Evolutionary conservation across 2,797 vertebrate genomes (phyloP).

Genomic region (Alca torda): DNA sequence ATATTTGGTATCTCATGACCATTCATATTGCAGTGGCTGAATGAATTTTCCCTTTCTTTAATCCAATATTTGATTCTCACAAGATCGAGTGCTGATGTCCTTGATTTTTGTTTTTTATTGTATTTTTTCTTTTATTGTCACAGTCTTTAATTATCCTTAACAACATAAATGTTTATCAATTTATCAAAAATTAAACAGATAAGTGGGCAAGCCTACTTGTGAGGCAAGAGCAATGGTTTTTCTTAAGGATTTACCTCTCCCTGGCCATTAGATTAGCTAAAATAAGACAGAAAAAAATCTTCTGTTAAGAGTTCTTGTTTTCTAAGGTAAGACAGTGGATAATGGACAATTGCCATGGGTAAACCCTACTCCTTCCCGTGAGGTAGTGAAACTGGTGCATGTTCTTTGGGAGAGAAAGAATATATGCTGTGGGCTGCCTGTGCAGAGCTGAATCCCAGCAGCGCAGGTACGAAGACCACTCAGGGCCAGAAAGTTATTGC

Average conservation of each 20-base stretch:
- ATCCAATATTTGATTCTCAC: background rate
- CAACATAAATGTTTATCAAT: background rate
- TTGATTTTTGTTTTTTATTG: background rate
- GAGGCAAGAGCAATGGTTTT: background rate
- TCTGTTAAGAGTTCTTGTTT: background rate
- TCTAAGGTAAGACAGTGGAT: background rate
- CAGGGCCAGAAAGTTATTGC: background rate
- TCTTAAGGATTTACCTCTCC: background rate
- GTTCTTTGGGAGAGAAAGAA: background rate
- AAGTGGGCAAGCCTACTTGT: background rate
- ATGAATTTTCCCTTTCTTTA: slow-evolving; percentile 7
- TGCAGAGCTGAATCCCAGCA: background rate
- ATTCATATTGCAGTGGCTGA: background rate
- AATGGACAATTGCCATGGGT: background rate
- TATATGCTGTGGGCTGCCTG: background rate
- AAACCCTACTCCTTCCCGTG: background rate
- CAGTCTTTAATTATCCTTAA: background rate
- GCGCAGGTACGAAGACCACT: background rate
- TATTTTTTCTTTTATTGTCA: background rate
- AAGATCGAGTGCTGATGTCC: background rate
- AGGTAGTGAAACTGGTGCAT: too few species aligned
- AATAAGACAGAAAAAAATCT: background rate
- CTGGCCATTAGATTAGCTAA: background rate
- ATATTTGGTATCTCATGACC: background rate
- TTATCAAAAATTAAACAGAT: background rate